A percentile compares a stretch with the other conserved stretches of the same genome.
Conservation (phyloP, 2,797 vertebrate genomes). For the Hyperoplus lanceolatus region DNA sequence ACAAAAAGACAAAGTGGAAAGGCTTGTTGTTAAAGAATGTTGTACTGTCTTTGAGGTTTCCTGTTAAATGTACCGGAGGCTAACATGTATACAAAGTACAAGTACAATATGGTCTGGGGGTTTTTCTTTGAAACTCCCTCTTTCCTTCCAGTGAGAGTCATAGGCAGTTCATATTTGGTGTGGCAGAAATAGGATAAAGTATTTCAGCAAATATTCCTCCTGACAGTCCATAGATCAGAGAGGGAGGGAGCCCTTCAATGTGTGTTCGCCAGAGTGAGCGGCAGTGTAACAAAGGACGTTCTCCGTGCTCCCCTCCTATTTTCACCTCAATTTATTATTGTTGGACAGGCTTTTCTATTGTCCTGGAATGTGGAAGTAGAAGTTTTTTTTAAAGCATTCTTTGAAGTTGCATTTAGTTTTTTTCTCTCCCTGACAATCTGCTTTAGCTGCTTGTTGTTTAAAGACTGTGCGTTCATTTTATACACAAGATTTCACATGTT, state of each 20-base stretch:
- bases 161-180: constrained; percentile 68
- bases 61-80: constrained; percentile 31
- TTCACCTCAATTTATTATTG: constrained; percentile 79
- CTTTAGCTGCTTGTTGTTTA: constrained; percentile 4
- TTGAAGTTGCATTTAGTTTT: constrained; percentile 2
- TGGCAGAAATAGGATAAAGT: constrained; percentile 73
- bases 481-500: neutral
- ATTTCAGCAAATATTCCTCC: constrained; percentile 76
- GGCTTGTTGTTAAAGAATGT: constrained; percentile 30
- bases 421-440: neutral
- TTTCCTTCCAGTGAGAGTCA: constrained; percentile 58
- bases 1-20: constrained; percentile 42
- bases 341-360: constrained; percentile 56
- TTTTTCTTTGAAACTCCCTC: constrained; percentile 28
- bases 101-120: constrained; percentile 42
- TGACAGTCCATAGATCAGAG: constrained; percentile 83
- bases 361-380: constrained; percentile 27
- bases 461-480: neutral
- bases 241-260: constrained; percentile 65
- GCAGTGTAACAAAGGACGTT: constrained; percentile 71
- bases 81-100: constrained; percentile 51
- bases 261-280: constrained; percentile 73
- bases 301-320: constrained; percentile 65
- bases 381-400: constrained; percentile 12
- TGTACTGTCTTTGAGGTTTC: constrained; percentile 47